Conservation (phyloP, 2,888 invertebrate species). For the Chymomyza caudatula region DNA sequence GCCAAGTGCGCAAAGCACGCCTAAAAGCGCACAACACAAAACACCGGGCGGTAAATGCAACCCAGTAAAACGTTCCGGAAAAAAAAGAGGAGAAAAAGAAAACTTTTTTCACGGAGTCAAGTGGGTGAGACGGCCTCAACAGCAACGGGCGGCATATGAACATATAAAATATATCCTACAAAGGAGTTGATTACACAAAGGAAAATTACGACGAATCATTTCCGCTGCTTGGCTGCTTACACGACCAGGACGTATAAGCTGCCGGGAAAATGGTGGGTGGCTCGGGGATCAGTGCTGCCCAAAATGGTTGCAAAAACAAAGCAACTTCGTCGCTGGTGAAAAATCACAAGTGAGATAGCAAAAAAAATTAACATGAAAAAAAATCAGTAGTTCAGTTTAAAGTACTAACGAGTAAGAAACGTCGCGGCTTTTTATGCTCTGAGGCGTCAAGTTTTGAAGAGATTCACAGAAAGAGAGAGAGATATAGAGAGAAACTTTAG, state of each 20-base stretch:
- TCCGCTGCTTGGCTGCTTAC: conserved; percentile 76
- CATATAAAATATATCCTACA: conserved; percentile 71
- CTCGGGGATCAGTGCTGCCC: background rate
- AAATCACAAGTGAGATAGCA: conserved; percentile 64
- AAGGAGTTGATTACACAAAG: conserved; percentile 77
- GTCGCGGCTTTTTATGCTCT: conserved; percentile 32
- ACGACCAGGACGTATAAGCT: conserved; percentile 47
- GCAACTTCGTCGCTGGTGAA: conserved; percentile 33
- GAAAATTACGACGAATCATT: conserved; percentile 78
- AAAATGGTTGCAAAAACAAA: conserved; percentile 58
- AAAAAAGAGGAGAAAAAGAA: conserved; percentile 23
- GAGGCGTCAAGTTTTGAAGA: conserved; percentile 25
- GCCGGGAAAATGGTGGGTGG: background rate
- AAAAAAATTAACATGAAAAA: conserved; percentile 6
- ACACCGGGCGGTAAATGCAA: conserved; percentile 1
- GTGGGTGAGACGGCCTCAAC: conserved; percentile 25
- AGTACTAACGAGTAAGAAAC: conserved; percentile 59
- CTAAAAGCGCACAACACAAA: conserved; percentile 36
- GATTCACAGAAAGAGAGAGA: too few relatives aligned
- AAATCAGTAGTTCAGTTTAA: too few relatives aligned
- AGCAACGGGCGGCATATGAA: conserved; percentile 59
- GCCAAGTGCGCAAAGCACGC: conserved; percentile 17
- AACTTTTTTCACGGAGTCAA: conserved; percentile 17
- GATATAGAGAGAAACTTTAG: too few relatives aligned
- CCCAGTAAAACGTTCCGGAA: conserved; percentile 11